Base-by-base conservation (phyloP, 2,888 invertebrate genomes). In the Doris montereyensis region DNA sequence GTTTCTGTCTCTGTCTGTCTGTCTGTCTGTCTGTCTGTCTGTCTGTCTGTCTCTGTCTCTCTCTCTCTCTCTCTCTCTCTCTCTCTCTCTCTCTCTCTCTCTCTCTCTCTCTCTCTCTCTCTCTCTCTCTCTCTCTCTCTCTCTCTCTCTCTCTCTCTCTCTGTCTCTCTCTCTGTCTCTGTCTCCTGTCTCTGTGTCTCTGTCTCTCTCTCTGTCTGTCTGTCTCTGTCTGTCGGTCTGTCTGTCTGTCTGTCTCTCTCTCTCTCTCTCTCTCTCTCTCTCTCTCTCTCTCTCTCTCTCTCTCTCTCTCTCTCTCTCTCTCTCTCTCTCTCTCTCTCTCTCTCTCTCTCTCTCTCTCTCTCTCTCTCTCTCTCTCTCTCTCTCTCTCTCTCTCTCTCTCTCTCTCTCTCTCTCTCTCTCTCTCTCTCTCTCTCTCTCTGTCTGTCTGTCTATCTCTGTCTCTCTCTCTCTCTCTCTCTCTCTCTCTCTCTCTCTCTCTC, bases 1-100 rank as follows among this genome's bases (percentile, higher is more conserved):
- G n/a, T n/a, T n/a, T n/a, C n/a, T n/a, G n/a, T n/a, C n/a, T n/a
- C n/a, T 72, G 72, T 52, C 52, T 72, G 5, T 34, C 70, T 70
- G 32, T 57, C 52, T 57, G 5, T 58, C 58, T 73, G 52, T 57
- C 73, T 73, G 24, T 73, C 58, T 52, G 52, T 57, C 58, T 52
- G 24, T 52, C n/a, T 28, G 2, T 71, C 52, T 35, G n/a, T 30
- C 35, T 21, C 35, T 28, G 21, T 71, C 41, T 71, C 71, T 71
- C 35, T 17, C 67, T 67, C 65, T 60, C 34, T 8, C 24, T n/a
- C 4, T 60, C 41, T n/a, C 28, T 41, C 28, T 62, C 13, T n/a
- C 21, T 30, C 21, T 26, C 52, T 2, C 1, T 26, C n/a, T n/a
- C n/a, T n/a, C n/a, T n/a, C n/a, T n/a, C n/a, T n/a, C n/a, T n/a